Base-by-base conservation (phyloP, 2,888 invertebrate species). In the Bruchidius siliquastri region DNA sequence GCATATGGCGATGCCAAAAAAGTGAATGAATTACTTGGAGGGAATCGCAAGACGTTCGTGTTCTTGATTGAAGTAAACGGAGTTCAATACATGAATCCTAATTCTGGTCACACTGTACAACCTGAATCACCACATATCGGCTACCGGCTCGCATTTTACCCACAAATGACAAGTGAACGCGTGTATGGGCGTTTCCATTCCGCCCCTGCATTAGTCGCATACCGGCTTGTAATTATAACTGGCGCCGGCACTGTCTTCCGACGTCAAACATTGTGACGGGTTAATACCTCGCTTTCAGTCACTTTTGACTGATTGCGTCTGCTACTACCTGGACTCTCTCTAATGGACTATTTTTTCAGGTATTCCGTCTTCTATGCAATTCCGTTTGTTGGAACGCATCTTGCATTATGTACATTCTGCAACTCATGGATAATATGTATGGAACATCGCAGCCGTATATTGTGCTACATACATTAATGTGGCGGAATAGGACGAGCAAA, bases 191-290 rank as follows among this genome's bases (percentile, higher is more conserved):
- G 82, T 76, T 79, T 74, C 18, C 49, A 1, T 49, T 83, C 78
- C 82, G 82, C 82, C 82, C 80, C 81, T 83, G 82, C 82, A 83
- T 83, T 83, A 83, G 80, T 78, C 74, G 71, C 74, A 74, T 77
- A 75, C 72, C 76, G 77, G 76, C 78, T 79, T 81, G 75, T 83
- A 82, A 83, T 83, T 83, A 83, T 75, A 75, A 75, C 74, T 80
- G 80, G 81, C 80, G 80, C 81, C 82, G 82, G 77, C 80, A 80
- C 81, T 81, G 81, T 75, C 78, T 76, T 74, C 73, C 18, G 72
- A 75, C 75, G 76, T 78, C 78, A 78, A 77, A 77, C 74, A 75
- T 72, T 76, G 71, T 76, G 78, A 78, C 75, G 77, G 74, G 76
- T 78, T 77, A 76, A 77, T 77, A 75, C 74, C 76, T 77, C 73